Evolutionary conservation across 2,888 invertebrate species (phyloP).

Genomic region (Beris chalybata): DNA sequence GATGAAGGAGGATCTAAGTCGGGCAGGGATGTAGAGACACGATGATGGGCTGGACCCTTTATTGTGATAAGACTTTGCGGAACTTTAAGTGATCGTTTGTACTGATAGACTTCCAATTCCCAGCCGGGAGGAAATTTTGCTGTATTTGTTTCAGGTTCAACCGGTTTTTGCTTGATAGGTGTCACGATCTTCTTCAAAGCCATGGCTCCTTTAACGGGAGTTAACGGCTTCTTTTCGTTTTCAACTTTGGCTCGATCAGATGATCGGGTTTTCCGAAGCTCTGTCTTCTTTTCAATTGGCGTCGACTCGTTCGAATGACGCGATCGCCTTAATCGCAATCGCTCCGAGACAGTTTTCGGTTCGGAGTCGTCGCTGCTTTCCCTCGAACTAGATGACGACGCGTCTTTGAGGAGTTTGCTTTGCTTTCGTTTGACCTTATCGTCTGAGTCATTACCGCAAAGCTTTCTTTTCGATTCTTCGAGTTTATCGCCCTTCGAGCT

Average conservation of each 20-base stretch:
- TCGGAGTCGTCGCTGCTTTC: conserved; percentile 46
- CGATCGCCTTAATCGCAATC: conserved; percentile 41
- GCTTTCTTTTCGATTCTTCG: conserved; percentile 40
- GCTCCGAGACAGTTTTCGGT: conserved; percentile 42
- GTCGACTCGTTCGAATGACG: conserved; percentile 26
- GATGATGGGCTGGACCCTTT: conserved; percentile 69
- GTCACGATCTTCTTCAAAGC: conserved; percentile 9
- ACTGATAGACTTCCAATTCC: conserved; percentile 82
- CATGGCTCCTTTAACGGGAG: not conserved
- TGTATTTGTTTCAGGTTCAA: conserved; percentile 64
- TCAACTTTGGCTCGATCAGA: conserved; percentile 39
- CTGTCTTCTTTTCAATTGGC: not conserved
- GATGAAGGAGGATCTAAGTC: conserved; percentile 75
- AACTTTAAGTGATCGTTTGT: conserved; percentile 79
- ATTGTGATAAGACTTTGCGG: conserved; percentile 80
- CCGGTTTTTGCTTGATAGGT: not conserved
- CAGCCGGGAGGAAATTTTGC: conserved; percentile 76
- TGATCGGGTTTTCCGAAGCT: conserved; percentile 19
- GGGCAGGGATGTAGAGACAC: conserved; percentile 74
- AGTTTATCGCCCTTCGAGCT: conserved; percentile 29
- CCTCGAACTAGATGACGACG: conserved; percentile 18
- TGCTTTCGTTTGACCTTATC: conserved; percentile 23
- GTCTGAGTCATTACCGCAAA: conserved; percentile 32
- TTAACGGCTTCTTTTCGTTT: conserved; percentile 36
- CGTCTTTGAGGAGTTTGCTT: conserved; percentile 16